A percentile compares a stretch with the other conserved stretches of the same genome.
Conservation (phyloP, 2,888 invertebrate genomes). For the Dysmachus trigonus region DNA sequence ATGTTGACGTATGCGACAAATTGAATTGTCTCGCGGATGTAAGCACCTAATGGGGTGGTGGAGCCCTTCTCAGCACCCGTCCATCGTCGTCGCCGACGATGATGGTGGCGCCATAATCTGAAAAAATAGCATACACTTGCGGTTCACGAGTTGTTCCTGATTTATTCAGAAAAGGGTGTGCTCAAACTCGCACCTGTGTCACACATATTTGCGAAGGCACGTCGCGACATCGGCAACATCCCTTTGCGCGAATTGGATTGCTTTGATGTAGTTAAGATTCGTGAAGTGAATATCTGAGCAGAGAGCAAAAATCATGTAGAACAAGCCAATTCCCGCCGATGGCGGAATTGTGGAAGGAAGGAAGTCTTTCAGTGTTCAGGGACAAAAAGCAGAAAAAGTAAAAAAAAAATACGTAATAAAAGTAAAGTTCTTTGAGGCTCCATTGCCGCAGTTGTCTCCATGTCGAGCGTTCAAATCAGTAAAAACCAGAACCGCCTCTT, state of each 20-base stretch:
- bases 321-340: conserved; percentile 12
- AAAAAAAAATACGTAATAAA: conserved; percentile 10
- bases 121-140: not conserved
- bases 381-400: not conserved
- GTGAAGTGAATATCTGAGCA: conserved; percentile 32
- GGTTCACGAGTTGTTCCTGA: not conserved
- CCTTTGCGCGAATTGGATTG: not conserved
- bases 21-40: conserved; percentile 43
- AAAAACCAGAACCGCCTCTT: conserved; percentile 1
- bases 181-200: conserved; percentile 24
- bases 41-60: conserved; percentile 25
- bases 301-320: conserved; percentile 21
- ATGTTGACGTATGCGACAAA: conserved; percentile 38
- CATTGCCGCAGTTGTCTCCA: conserved; percentile 14
- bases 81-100: too few species aligned
- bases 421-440: not conserved
- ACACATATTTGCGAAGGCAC: not conserved
- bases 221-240: not conserved
- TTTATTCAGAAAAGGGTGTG: conserved; percentile 26
- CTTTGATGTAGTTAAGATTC: conserved; percentile 35
- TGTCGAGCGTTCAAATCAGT: not conserved
- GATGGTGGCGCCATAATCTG: not conserved
- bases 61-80: not conserved
- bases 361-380: not conserved
- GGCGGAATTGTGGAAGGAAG: too few species aligned